phyloP scores from a whole-genome alignment of 2,113 vertebrate species.

The Charadrius vociferus region DNA sequence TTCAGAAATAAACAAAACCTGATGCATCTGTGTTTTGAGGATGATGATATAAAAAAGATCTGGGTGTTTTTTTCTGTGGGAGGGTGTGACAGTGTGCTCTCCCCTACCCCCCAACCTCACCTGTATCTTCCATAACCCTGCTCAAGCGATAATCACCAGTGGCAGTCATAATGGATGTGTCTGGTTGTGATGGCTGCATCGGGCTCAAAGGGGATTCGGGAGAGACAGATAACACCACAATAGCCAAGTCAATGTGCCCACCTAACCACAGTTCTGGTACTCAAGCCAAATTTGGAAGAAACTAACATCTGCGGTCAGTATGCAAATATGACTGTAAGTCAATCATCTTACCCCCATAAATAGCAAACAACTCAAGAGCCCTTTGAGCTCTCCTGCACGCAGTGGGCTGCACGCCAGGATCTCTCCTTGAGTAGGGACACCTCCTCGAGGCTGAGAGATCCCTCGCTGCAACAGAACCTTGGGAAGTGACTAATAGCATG shows the following conservation, averaged over 20 bases:
- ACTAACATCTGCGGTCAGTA: not conserved
- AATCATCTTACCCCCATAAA: not conserved
- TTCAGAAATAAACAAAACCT: not conserved
- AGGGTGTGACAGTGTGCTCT: not conserved
- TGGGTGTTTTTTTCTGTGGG: not conserved
- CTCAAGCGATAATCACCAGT: not conserved
- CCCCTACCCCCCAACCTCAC: not conserved
- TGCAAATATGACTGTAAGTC: not conserved
- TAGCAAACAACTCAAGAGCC: not conserved
- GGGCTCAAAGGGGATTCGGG: not conserved
- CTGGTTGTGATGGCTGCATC: not conserved
- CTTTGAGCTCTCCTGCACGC: not conserved
- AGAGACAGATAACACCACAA: not conserved
- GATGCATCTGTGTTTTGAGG: not conserved
- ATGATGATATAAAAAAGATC: not conserved
- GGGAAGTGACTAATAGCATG: not conserved
- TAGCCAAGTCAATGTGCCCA: not conserved
- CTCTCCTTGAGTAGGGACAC: not conserved
- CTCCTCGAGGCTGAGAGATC: not conserved
- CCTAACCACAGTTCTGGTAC: not conserved
- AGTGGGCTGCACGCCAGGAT: not conserved
- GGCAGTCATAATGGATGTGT: not conserved
- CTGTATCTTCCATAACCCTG: not conserved
- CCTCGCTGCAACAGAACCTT: not conserved
- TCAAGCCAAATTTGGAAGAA: not conserved